phyloP scores from a whole-genome alignment of 2,113 vertebrate genomes.

The Leptobrachium ailaonicum region DNA sequence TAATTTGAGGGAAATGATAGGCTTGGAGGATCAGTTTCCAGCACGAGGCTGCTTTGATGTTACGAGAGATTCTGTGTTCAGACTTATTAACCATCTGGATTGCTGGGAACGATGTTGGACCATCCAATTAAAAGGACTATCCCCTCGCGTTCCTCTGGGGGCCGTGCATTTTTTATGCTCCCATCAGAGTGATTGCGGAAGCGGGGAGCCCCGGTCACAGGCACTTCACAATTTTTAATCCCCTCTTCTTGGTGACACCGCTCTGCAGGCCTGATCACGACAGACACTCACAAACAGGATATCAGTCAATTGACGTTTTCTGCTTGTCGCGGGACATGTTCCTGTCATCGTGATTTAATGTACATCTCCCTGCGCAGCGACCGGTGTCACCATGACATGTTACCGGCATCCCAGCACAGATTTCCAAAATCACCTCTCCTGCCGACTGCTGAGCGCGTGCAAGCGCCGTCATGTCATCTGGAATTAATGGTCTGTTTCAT shows the following conservation, averaged over 20 bases:
- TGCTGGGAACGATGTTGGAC: conserved; percentile 16
- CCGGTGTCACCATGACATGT: not conserved
- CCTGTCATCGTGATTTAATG: conserved; percentile 34
- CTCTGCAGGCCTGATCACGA: not conserved
- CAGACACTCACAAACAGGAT: conserved; percentile 26
- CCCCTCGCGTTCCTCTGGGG: not conserved
- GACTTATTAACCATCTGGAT: conserved; percentile 40
- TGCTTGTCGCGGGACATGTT: conserved; percentile 32
- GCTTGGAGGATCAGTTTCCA: conserved; percentile 38
- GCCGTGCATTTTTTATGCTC: conserved; percentile 30
- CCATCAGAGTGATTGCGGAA: conserved; percentile 7
- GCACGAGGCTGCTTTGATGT: conserved; percentile 42
- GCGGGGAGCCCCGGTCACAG: not conserved
- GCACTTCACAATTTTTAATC: not conserved
- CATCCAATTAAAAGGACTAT: conserved; percentile 7
- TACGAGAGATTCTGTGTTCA: not conserved
- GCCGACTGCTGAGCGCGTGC: not conserved
- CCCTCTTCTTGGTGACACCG: not conserved
- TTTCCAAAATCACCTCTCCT: not conserved
- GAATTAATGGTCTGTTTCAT: not conserved
- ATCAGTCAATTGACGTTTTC: conserved; percentile 1
- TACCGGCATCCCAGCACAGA: not conserved
- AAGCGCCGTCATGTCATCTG: not conserved
- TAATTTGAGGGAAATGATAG: conserved; percentile 33
- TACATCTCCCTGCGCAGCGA: not conserved